Conservation (phyloP, 2,113 vertebrate genomes). For the Microtus oregoni region DNA sequence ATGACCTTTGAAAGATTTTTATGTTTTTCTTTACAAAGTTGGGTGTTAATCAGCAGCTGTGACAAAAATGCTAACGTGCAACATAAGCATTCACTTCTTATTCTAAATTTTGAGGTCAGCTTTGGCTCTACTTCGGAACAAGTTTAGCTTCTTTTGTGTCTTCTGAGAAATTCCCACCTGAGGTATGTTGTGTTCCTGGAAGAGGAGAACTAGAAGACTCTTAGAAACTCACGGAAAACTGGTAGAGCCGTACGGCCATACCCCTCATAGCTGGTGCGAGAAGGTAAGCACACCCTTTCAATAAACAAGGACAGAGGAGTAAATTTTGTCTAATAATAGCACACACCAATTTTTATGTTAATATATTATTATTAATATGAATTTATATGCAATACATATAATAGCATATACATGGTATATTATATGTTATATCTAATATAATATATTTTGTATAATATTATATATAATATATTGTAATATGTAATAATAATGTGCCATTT, state of each 20-base stretch:
- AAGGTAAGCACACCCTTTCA: not conserved
- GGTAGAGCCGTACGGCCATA: not conserved
- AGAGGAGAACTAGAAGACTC: not conserved
- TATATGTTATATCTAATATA: too few species aligned
- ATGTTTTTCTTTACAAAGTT: not conserved
- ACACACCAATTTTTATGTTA: not conserved
- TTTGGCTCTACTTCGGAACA: not conserved
- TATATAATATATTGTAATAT: too few species aligned
- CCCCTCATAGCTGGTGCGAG: not conserved
- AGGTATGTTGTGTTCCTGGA: not conserved
- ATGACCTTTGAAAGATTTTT: not conserved
- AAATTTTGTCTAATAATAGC: not conserved
- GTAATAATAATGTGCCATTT: not conserved
- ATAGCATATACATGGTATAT: too few species aligned
- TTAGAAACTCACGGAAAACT: not conserved
- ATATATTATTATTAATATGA: not conserved
- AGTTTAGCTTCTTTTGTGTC: not conserved
- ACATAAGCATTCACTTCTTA: not conserved
- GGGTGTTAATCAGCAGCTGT: not conserved
- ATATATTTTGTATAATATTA: too few species aligned
- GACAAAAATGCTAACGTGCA: not conserved
- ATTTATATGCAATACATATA: not conserved
- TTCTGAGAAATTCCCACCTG: not conserved
- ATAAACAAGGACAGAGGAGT: not conserved
- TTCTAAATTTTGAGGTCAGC: not conserved